A percentile compares a stretch with the other conserved stretches of the same genome.
Evolutionary conservation across 2,888 invertebrate genomes (phyloP).

Genomic region (Xanthorhoe spadicearia): DNA sequence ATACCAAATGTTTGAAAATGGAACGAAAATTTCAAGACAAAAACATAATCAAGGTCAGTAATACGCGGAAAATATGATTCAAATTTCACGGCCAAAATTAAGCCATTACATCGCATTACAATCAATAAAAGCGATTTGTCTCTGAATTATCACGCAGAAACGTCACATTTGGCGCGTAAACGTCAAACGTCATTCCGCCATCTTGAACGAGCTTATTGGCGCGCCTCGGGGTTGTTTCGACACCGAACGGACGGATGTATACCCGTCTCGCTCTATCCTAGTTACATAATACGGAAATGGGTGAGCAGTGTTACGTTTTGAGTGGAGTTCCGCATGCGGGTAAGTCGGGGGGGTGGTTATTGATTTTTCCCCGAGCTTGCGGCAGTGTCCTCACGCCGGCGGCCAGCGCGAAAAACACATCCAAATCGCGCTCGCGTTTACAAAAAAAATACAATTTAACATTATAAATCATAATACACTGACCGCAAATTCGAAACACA

Average conservation of each 20-base stretch:
- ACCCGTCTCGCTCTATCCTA: constrained; percentile 64
- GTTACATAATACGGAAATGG: constrained; percentile 82
- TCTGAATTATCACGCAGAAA: constrained; percentile 66
- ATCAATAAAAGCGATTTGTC: constrained; percentile 67
- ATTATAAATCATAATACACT: constrained; percentile 56
- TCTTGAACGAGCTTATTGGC: constrained; percentile 71
- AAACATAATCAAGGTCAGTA: constrained; percentile 30
- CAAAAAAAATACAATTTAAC: constrained; percentile 59
- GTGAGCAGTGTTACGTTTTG: constrained; percentile 75
- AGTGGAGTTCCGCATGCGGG: constrained; percentile 80
- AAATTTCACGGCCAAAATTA: constrained; percentile 60
- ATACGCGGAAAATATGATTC: constrained; percentile 50
- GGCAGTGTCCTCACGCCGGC: constrained; percentile 81
- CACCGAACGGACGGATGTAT: constrained; percentile 56
- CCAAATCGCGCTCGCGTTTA: constrained; percentile 73
- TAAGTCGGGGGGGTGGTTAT: constrained; percentile 73
- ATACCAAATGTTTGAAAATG: neutral
- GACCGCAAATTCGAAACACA: constrained; percentile 45
- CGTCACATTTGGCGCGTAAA: constrained; percentile 82
- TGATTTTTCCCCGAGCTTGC: constrained; percentile 81
- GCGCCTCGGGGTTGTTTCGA: constrained; percentile 63
- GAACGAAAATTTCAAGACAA: neutral
- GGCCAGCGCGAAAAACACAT: constrained; percentile 79
- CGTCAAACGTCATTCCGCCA: constrained; percentile 78
- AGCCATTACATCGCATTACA: constrained; percentile 56